A percentile compares a stretch with the other conserved stretches of the same genome.
Evolutionary conservation across 2,797 vertebrate species (phyloP).

Genomic region (Oophaga sylvatica): DNA sequence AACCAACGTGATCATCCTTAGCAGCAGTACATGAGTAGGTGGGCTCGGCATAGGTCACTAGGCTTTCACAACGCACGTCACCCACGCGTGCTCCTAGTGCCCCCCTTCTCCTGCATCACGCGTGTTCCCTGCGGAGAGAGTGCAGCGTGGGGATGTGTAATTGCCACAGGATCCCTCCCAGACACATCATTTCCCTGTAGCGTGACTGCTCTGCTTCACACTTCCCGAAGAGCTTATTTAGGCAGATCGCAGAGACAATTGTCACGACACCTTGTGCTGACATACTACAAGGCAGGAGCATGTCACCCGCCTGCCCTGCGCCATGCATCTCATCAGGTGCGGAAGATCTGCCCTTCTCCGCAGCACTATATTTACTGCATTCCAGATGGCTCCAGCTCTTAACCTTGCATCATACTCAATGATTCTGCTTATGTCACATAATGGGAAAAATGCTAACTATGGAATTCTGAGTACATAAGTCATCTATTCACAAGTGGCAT

Average conservation of each 20-base stretch:
- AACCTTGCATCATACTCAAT: background rate
- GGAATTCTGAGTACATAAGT: background rate
- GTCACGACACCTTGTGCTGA: slow-evolving; percentile 79
- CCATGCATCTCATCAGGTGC: slow-evolving; percentile 29
- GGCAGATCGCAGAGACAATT: slow-evolving; percentile 76
- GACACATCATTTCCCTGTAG: slow-evolving; percentile 66
- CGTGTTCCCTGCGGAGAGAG: slow-evolving; percentile 10
- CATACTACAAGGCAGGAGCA: slow-evolving; percentile 22
- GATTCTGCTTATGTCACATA: background rate
- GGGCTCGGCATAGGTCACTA: slow-evolving; percentile 22
- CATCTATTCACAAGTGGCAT: background rate
- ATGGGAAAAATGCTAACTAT: background rate
- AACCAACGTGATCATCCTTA: background rate
- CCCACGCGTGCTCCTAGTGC: background rate
- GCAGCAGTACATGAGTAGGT: slow-evolving; percentile 30
- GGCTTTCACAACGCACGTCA: slow-evolving; percentile 28
- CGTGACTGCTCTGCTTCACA: slow-evolving; percentile 75
- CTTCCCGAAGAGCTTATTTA: slow-evolving; percentile 75
- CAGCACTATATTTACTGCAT: slow-evolving; percentile 28
- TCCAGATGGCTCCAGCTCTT: slow-evolving; percentile 47
- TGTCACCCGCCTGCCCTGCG: slow-evolving; percentile 50
- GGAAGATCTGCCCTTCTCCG: background rate
- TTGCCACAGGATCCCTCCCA: slow-evolving; percentile 2
- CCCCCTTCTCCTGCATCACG: slow-evolving; percentile 28
- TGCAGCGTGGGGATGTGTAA: slow-evolving; percentile 44